These are phyloP conservation scores for Myioborus melanocephalus DNA, from an alignment of 2,797 vertebrate genomes.

Conservation along the genomic window DNA sequence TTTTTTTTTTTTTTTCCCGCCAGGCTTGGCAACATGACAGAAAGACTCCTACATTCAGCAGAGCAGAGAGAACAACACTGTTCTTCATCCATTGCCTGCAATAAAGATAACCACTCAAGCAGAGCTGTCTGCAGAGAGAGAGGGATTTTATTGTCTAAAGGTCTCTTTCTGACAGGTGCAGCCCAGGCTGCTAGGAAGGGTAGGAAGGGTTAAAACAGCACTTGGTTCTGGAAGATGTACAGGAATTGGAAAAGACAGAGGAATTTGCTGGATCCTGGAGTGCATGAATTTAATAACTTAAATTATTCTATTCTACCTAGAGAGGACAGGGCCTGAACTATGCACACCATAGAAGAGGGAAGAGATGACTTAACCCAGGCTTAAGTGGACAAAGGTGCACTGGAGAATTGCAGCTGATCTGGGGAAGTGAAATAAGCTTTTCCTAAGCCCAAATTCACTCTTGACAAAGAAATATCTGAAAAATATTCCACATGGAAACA, in stretches of 20 bases:
- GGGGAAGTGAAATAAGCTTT: conserved; percentile 36
- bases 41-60: conserved; percentile 12
- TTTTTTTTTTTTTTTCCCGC: background rate
- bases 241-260: conserved; percentile 34
- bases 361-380: background rate
- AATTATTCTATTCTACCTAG: background rate
- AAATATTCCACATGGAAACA: conserved; percentile 1
- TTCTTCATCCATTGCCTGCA: background rate
- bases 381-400: background rate
- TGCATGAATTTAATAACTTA: conserved; percentile 9
- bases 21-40: conserved; percentile 1
- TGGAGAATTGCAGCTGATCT: background rate
- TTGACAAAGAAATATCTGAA: conserved; percentile 9
- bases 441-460: background rate
- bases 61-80: background rate
- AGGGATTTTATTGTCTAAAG: background rate
- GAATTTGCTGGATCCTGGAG: conserved; percentile 30
- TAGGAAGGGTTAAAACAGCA: conserved; percentile 30
- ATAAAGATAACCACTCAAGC: conserved; percentile 23
- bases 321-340: background rate
- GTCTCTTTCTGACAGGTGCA: conserved; percentile 25
- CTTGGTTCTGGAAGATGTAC: conserved; percentile 32
- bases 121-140: background rate
- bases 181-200: background rate
- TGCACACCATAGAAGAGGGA: background rate